phyloP scores from a whole-genome alignment of 2,888 invertebrate genomes.

The Busseola fusca region DNA sequence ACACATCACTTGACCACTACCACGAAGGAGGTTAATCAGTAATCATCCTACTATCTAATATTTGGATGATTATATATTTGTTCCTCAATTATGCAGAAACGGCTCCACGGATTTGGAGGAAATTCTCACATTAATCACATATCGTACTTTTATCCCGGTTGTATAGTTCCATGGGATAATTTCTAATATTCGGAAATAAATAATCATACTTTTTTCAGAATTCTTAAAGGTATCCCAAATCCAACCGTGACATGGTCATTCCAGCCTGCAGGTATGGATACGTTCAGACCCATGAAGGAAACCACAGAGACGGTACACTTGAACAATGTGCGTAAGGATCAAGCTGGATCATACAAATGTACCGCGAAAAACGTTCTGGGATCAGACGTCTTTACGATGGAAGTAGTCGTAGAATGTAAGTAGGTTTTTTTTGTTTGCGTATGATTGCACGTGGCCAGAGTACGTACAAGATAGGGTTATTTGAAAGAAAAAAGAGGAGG shows the following conservation, averaged over 20 bases:
- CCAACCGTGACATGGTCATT: constrained; percentile 68
- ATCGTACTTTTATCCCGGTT: no score
- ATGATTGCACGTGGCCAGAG: no score
- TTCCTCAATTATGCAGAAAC: no score
- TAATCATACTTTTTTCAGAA: constrained; percentile 47
- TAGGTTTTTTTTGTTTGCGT: constrained; percentile 15
- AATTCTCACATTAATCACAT: no score
- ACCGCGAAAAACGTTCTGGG: constrained; percentile 65
- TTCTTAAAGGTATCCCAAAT: constrained; percentile 64
- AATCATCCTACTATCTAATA: no score
- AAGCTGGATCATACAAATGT: constrained; percentile 68
- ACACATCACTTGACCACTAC: neutral
- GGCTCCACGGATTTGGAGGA: no score
- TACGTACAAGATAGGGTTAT: neutral
- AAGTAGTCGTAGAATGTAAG: constrained; percentile 71
- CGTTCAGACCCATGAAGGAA: constrained; percentile 34
- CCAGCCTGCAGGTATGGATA: constrained; percentile 1
- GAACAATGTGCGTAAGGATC: constrained; percentile 34
- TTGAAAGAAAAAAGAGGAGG: no score
- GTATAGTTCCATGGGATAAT: no score
- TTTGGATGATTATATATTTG: neutral
- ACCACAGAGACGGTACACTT: constrained; percentile 53
- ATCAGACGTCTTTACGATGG: constrained; percentile 57
- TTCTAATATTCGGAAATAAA: neutral
- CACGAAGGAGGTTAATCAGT: neutral